Percentiles rank a stretch among this genome's conserved stretches.
Conservation (phyloP, 2,113 vertebrate genomes). For the Protobothrops mucrosquamatus region DNA sequence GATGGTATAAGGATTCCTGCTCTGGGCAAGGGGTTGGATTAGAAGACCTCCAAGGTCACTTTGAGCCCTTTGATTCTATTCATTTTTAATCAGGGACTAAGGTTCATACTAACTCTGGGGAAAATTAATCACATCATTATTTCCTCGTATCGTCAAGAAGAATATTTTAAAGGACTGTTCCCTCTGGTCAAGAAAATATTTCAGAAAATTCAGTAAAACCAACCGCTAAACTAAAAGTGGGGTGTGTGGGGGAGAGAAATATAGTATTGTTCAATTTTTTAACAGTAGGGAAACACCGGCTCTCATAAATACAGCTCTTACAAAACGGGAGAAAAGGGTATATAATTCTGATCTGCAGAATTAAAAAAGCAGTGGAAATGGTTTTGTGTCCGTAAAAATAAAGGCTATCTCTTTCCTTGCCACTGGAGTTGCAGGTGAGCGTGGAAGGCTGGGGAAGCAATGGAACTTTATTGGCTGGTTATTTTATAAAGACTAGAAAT, state of each 20-base stretch:
- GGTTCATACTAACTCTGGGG: background rate
- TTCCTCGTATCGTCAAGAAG: background rate
- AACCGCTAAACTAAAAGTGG: background rate
- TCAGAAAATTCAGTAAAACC: background rate
- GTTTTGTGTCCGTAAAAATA: background rate
- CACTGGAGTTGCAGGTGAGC: background rate
- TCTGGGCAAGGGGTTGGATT: too few relatives aligned
- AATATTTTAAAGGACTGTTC: background rate
- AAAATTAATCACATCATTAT: background rate
- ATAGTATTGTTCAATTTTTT: background rate
- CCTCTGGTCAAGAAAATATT: background rate
- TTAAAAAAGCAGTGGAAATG: background rate
- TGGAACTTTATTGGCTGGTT: background rate
- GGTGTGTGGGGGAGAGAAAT: background rate
- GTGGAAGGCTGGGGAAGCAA: background rate
- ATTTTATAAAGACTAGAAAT: accelerated
- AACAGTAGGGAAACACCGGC: background rate
- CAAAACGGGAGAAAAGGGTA: background rate
- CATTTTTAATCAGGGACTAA: background rate
- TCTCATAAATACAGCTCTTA: background rate
- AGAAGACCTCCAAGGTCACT: too few relatives aligned
- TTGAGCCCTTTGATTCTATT: background rate
- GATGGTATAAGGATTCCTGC: background rate
- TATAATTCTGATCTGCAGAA: background rate
- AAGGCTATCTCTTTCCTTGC: background rate